Conservation (phyloP, 2,888 invertebrate genomes). For the Phalera bucephala region DNA sequence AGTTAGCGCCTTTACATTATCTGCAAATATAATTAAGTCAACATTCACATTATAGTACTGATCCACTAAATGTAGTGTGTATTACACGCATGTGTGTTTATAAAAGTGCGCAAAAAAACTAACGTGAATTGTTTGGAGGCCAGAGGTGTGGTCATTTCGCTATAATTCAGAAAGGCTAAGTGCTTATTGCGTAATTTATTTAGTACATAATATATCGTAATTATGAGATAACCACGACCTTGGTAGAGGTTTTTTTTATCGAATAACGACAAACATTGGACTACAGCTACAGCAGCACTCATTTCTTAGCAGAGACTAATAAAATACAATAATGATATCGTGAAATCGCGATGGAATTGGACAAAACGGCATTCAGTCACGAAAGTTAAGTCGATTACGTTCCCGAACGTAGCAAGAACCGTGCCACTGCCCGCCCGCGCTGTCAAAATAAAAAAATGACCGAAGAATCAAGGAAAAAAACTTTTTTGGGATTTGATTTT, state of each 20-base stretch:
- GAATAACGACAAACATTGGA: conserved; percentile 30
- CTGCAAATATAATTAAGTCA: too few species aligned
- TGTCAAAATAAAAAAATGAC: conserved; percentile 72
- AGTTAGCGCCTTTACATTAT: too few species aligned
- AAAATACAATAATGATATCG: conserved; percentile 49
- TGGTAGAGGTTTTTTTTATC: conserved; percentile 37
- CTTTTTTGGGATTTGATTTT: conserved; percentile 92
- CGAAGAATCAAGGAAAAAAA: conserved; percentile 66
- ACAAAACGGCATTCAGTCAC: conserved; percentile 55
- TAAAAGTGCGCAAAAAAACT: background rate
- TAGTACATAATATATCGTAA: conserved; percentile 5
- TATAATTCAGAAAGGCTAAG: background rate
- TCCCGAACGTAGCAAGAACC: conserved; percentile 44
- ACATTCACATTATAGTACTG: background rate
- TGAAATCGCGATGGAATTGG: conserved; percentile 49
- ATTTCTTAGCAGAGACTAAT: conserved; percentile 37
- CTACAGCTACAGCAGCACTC: conserved; percentile 42
- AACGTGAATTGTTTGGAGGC: background rate
- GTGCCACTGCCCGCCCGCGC: conserved; percentile 48
- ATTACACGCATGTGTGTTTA: background rate
- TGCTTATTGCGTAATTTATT: conserved; percentile 18
- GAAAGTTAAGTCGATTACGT: conserved; percentile 38
- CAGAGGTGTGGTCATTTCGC: background rate
- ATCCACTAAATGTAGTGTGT: background rate
- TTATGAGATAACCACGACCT: conserved; percentile 39